phyloP scores from a whole-genome alignment of 1,140 invertebrate species.

The Microplitis demolitor region DNA sequence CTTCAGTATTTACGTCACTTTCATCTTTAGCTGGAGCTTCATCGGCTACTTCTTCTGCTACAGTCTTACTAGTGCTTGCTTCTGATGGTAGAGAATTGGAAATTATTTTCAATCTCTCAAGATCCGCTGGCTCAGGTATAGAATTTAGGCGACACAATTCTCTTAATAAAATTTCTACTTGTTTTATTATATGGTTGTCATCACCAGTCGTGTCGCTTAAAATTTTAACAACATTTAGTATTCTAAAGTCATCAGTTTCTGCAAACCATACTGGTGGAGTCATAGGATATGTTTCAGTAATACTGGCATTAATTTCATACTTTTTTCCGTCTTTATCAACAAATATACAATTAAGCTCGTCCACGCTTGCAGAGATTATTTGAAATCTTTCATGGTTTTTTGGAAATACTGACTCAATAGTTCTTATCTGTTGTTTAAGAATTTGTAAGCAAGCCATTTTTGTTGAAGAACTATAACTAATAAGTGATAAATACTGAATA shows the following conservation, averaged over 20 bases:
- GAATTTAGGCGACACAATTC: constrained; percentile 89
- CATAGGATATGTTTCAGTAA: constrained; percentile 97
- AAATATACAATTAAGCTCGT: constrained; percentile 97
- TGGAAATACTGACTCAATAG: no score
- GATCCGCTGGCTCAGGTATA: constrained; percentile 82
- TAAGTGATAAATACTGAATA: no score
- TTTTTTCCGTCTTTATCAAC: constrained; percentile 91
- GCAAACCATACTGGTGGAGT: constrained; percentile 99
- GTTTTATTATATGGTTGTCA: constrained; percentile 92
- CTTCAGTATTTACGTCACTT: constrained; percentile 55
- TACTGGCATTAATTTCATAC: constrained; percentile 97
- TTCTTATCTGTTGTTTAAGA: no score
- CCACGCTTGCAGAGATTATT: constrained; percentile 95
- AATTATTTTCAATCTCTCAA: constrained; percentile 76
- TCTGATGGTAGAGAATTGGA: constrained; percentile 64
- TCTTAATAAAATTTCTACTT: constrained; percentile 87
- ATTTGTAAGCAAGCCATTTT: no score
- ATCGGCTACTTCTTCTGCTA: constrained; percentile 62
- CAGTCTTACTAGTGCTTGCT: constrained; percentile 52
- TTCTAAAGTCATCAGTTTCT: constrained; percentile 92
- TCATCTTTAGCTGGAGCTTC: constrained; percentile 72
- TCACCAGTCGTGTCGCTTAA: constrained; percentile 88
- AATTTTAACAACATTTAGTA: constrained; percentile 93
- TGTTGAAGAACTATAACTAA: no score
- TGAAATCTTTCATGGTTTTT: constrained; percentile 98